Percentiles rank a stretch among this genome's conserved stretches.
Conservation (phyloP, 2,888 invertebrate species). For the Laothoe populi region DNA sequence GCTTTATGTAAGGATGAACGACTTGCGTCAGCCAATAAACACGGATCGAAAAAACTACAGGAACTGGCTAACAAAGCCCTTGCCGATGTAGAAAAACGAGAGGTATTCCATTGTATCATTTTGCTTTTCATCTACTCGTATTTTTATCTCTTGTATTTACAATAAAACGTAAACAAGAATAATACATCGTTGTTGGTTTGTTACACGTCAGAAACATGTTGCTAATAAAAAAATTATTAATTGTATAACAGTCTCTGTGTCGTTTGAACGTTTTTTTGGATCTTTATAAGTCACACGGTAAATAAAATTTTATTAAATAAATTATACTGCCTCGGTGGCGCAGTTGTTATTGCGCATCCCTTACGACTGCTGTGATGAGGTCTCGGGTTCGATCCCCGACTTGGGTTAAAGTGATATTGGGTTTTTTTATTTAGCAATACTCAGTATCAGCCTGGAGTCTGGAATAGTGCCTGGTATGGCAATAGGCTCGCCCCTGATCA, state of each 20-base stretch:
- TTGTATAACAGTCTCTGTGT: conserved; percentile 11
- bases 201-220: conserved; percentile 11
- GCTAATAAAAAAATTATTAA: conserved; percentile 11
- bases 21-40: conserved; percentile 70
- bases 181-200: conserved; percentile 3
- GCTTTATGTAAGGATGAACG: conserved; percentile 73
- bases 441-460: too few relatives aligned
- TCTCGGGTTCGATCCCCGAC: too few relatives aligned
- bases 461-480: too few relatives aligned
- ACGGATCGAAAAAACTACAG: conserved; percentile 64
- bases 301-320: background rate
- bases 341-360: too few relatives aligned
- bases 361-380: too few relatives aligned
- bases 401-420: too few relatives aligned
- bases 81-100: conserved; percentile 70
- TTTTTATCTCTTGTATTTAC: background rate
- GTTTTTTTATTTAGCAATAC: too few relatives aligned
- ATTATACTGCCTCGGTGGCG: too few relatives aligned
- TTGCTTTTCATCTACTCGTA: background rate
- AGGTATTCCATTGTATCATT: conserved; percentile 49
- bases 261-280: conserved; percentile 16
- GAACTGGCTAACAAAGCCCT: conserved; percentile 69
- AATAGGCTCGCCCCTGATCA: too few relatives aligned
- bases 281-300: background rate
- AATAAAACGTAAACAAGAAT: conserved; percentile 6